Evolutionary conservation across 2,113 vertebrate species (phyloP).

Genomic region (Hemichromis elongatus): DNA sequence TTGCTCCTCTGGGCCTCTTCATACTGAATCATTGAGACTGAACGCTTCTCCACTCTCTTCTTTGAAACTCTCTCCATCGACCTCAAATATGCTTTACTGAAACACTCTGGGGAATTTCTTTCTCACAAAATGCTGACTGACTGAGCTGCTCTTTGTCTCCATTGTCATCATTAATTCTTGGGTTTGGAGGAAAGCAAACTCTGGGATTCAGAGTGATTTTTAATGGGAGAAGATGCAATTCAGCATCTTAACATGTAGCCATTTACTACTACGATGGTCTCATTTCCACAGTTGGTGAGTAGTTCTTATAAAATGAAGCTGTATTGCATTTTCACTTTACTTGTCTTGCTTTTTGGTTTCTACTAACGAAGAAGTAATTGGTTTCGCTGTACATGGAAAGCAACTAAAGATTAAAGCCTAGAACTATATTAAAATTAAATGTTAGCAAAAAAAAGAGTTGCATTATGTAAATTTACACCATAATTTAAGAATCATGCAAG

Average conservation of each 20-base stretch:
- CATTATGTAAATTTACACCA: background rate
- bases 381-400: background rate
- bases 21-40: constrained; percentile 13
- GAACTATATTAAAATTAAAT: background rate
- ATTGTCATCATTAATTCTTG: background rate
- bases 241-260: background rate
- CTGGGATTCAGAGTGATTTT: background rate
- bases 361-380: background rate
- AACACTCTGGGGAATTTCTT: background rate
- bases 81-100: constrained; percentile 11
- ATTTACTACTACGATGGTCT: background rate
- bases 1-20: constrained; percentile 16
- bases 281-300: background rate
- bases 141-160: background rate
- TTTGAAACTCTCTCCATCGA: constrained; percentile 7
- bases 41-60: constrained; percentile 15
- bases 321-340: background rate
- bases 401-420: background rate
- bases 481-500: background rate
- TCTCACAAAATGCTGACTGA: background rate
- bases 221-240: background rate
- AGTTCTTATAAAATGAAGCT: background rate
- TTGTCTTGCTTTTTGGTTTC: background rate
- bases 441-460: background rate
- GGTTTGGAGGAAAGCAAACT: background rate